Percentiles rank a stretch among this genome's conserved stretches.
Conservation (phyloP, 1,140 invertebrate species). For the Leptinotarsa undecemlineata region DNA sequence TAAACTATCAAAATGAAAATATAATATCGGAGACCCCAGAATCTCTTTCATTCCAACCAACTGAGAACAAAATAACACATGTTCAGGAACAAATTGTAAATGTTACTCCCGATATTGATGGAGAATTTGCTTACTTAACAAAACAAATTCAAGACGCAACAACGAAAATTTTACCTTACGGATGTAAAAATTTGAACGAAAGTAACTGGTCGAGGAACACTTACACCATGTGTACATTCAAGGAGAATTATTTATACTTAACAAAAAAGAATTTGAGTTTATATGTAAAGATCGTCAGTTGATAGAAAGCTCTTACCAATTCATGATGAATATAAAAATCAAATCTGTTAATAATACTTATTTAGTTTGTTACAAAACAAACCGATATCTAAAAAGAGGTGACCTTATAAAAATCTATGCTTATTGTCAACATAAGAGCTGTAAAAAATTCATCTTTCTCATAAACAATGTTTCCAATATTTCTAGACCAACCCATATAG, state of each 20-base stretch:
- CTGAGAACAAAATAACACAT: no score
- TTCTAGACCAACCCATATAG: background rate
- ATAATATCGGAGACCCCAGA: no score
- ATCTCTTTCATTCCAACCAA: no score
- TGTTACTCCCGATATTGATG: background rate
- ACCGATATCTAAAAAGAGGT: slow-evolving; percentile 7
- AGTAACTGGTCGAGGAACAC: background rate
- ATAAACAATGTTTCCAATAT: background rate
- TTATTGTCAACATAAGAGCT: slow-evolving; percentile 6
- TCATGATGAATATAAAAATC: slow-evolving; percentile 5
- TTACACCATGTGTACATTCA: background rate
- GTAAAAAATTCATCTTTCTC: slow-evolving; percentile 15
- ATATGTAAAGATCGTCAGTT: background rate
- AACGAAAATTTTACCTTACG: background rate
- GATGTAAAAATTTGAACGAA: background rate
- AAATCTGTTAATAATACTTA: slow-evolving; percentile 18
- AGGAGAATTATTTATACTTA: background rate
- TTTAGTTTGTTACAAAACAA: slow-evolving; percentile 10
- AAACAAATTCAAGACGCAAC: background rate
- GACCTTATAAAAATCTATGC: slow-evolving; percentile 18
- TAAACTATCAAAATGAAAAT: no score
- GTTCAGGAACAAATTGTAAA: background rate
- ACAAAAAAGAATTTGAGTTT: background rate
- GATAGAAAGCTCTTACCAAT: background rate
- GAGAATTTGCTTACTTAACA: background rate